Base-by-base conservation (phyloP, 2,113 vertebrate species). In the Grammomys surdaster region DNA sequence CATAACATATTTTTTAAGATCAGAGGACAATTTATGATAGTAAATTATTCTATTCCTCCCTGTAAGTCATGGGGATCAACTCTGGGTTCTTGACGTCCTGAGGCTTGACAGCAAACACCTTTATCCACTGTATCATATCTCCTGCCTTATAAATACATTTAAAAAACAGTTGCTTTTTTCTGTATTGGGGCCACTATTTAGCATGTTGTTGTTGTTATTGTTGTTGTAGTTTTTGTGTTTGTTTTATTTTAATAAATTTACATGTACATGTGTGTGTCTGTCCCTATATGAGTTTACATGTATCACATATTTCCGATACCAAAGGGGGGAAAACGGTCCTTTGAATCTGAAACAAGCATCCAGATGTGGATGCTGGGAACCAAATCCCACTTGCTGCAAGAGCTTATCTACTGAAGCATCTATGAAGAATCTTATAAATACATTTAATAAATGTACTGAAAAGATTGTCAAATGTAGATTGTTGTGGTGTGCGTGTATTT, bases 41-140 rank as follows among this genome's bases (percentile, higher is more conserved):
- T 51, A 8, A 51, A 51, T 51, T 51, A 11, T 11, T 5, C 10
- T 56, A 6, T 82, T 40, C 20, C 1, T 58, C 10, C 9, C 2
- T 26, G 56, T 60, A 12, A 17, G 1, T 65, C 24, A 46, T 46
- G 26, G 3, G 8, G 1, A 43, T 31, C 26, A 85, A 33, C 43
- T 16, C 1, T 26, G 24, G 1, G 3, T 24, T 82, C 3, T 4
- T 19, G 1, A 67, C 8, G 28, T 48, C 5, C 40, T 33, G 28
- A 48, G 26, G 26, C 0, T 67, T 31, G 28, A 31, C 16, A 33
- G 26, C 26, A 86, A 86, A 20, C 2, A 46, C 1, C 4, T 65
- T 65, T 65, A 85, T 43, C 13, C 16, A 85, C 7, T 65, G 16
- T 6, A 13, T 3, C 5, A 48, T 48, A 4, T 65, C n/a, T 28